Conservation (phyloP, 1,140 invertebrate species). For the Neodiprion lecontei region DNA sequence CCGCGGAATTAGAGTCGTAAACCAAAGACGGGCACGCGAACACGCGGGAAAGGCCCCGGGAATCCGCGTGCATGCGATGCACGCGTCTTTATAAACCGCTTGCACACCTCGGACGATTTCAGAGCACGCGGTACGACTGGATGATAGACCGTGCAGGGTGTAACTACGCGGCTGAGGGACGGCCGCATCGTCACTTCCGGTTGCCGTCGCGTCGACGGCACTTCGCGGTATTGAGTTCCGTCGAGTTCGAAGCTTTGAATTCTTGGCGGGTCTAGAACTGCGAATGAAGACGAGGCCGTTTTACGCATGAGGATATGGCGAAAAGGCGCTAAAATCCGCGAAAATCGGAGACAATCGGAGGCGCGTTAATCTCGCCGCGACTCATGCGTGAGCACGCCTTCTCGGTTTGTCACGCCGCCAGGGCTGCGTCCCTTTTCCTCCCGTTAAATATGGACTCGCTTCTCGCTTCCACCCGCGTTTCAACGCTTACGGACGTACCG, state of each 20-base stretch:
- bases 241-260: too few species aligned
- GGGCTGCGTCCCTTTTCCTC: conserved; percentile 17
- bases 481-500: conserved; percentile 27
- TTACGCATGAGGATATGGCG: background rate
- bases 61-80: background rate
- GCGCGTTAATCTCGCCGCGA: background rate
- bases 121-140: too few species aligned
- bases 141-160: too few species aligned
- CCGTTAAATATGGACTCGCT: background rate
- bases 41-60: background rate
- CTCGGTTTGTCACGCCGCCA: conserved; percentile 7
- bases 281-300: background rate
- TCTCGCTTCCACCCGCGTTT: conserved; percentile 24
- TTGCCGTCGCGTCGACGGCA: too few species aligned
- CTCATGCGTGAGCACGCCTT: background rate
- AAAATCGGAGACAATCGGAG: conserved; percentile 7
- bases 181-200: too few species aligned
- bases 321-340: background rate
- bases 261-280: too few species aligned
- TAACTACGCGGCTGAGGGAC: too few species aligned
- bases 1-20: conserved; percentile 55
- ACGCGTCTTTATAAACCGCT: background rate
- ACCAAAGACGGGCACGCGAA: conserved; percentile 49
- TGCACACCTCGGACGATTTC: background rate
- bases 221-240: too few species aligned